These are phyloP conservation scores for Drosophila ogumai DNA, from an alignment of 1,140 invertebrate genomes.

Conservation along the genomic window DNA sequence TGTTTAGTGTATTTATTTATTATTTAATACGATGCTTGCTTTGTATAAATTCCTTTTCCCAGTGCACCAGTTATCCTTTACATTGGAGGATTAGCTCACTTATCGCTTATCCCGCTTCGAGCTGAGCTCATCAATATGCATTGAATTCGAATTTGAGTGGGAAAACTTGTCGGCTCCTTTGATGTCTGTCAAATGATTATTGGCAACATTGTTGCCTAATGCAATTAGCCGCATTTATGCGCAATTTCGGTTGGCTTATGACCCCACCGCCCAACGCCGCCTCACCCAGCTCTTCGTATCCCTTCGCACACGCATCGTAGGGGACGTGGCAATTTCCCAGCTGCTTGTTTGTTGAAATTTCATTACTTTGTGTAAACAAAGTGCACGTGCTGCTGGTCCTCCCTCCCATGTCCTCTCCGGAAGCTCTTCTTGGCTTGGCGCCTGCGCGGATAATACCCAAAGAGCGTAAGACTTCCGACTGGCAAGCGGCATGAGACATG, in stretches of 20 bases:
- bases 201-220: constrained; percentile 69
- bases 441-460: constrained; percentile 72
- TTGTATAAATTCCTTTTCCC: not conserved
- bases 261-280: not conserved
- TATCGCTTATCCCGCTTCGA: constrained; percentile 10
- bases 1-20: not conserved
- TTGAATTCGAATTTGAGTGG: constrained; percentile 56
- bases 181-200: constrained; percentile 68
- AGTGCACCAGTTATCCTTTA: constrained; percentile 1
- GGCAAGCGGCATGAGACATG: constrained; percentile 43
- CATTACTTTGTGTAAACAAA: constrained; percentile 81
- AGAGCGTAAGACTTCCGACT: constrained; percentile 41
- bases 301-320: constrained; percentile 27
- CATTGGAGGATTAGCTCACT: constrained; percentile 11
- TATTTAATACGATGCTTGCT: rapidly evolving
- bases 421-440: constrained; percentile 11
- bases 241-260: constrained; percentile 53
- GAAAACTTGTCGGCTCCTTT: constrained; percentile 52
- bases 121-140: constrained; percentile 72
- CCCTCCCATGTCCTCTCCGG: not conserved
- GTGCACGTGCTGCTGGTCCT: constrained; percentile 63
- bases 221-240: constrained; percentile 75
- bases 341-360: constrained; percentile 76
- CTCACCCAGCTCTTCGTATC: not conserved
- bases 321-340: constrained; percentile 48